Percentiles rank a stretch among this genome's conserved stretches.
These are phyloP conservation scores for Parnassius smintheus DNA, from an alignment of 2,888 invertebrate species.

Conservation along the genomic window DNA sequence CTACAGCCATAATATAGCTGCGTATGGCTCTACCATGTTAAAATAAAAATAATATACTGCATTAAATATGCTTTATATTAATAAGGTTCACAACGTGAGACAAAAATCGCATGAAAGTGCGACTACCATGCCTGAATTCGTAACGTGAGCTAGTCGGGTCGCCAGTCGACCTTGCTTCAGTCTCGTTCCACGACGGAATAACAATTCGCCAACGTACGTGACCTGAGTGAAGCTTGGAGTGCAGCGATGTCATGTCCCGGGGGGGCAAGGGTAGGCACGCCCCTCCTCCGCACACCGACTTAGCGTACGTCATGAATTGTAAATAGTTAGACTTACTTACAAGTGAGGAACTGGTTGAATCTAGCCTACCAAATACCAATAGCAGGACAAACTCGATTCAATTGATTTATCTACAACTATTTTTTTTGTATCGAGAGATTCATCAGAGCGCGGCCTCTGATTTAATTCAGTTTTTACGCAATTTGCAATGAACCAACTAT, in stretches of 20 bases:
- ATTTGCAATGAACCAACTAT: too few relatives aligned
- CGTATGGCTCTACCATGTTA: too few relatives aligned
- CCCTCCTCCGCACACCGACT: neutral
- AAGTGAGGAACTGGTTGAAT: constrained; percentile 1
- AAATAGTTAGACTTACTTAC: neutral
- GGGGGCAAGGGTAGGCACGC: constrained; percentile 5
- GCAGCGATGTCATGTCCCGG: constrained; percentile 15
- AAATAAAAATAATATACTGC: too few relatives aligned
- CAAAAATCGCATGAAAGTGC: constrained; percentile 1
- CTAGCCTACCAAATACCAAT: neutral
- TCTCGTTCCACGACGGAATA: constrained; percentile 41
- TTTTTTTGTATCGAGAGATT: too few relatives aligned
- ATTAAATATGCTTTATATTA: too few relatives aligned
- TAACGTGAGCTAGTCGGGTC: constrained; percentile 39
- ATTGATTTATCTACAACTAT: too few relatives aligned
- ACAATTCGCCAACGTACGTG: constrained; percentile 44
- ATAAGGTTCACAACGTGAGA: neutral
- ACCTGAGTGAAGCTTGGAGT: constrained; percentile 29
- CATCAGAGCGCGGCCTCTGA: too few relatives aligned
- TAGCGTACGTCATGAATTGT: neutral
- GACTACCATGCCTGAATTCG: neutral
- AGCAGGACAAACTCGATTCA: too few relatives aligned
- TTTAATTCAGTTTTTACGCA: too few relatives aligned
- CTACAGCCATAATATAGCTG: too few relatives aligned
- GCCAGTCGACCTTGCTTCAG: constrained; percentile 40